A percentile compares a stretch with the other conserved stretches of the same genome.
Conservation (phyloP, 2,888 invertebrate species). For the Troides aeacus region DNA sequence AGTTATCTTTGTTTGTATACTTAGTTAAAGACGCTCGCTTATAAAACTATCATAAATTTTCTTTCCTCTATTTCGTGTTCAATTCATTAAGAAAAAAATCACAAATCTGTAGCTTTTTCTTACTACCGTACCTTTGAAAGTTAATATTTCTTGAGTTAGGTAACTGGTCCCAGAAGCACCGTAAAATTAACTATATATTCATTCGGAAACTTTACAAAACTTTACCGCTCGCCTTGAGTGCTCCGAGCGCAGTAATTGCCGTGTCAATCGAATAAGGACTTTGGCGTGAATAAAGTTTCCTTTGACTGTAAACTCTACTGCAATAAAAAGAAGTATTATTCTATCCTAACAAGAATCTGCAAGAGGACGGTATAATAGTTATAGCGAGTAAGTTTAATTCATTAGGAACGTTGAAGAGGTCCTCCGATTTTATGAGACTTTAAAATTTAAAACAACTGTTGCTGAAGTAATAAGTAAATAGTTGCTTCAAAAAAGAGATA, state of each 20-base stretch:
- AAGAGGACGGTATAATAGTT: background rate
- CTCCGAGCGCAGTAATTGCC: constrained; percentile 34
- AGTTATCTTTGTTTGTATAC: no score
- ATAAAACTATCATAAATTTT: no score
- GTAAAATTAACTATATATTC: constrained; percentile 65
- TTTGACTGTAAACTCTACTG: constrained; percentile 20
- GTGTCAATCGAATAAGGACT: constrained; percentile 26
- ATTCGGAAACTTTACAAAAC: constrained; percentile 63
- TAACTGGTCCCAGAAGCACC: constrained; percentile 56
- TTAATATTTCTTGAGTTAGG: constrained; percentile 39
- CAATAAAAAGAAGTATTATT: constrained; percentile 21
- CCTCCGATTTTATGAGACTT: background rate
- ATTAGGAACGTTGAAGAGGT: constrained; percentile 21
- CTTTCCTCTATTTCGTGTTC: no score
- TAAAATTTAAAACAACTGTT: background rate
- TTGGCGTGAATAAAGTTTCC: constrained; percentile 18
- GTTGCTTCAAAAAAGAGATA: background rate
- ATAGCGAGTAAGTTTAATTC: constrained; percentile 14
- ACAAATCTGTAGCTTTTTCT: background rate
- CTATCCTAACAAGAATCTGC: constrained; percentile 10
- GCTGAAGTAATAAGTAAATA: background rate
- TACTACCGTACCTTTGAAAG: constrained; percentile 28
- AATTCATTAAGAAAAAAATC: no score
- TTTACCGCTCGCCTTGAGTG: constrained; percentile 50
- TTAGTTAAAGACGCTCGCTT: no score